Evolutionary conservation across 1,140 invertebrate genomes (phyloP), one percentile per base, ranked within the genome.

Genomic region (Trachymyrmex septentrionalis): DNA sequence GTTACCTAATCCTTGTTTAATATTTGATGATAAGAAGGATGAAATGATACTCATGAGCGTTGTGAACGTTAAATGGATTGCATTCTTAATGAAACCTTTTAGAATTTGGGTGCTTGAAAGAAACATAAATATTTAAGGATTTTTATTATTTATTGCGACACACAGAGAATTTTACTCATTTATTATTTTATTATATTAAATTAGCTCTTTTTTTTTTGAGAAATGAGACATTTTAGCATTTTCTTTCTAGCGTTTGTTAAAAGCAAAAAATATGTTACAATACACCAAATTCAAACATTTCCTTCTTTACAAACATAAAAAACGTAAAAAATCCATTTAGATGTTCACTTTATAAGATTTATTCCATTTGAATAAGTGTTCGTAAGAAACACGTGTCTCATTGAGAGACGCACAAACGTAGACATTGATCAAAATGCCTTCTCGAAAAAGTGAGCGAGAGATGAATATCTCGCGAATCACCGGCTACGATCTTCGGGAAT

Each of bases 301-400:
- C 2, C 16, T 53, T 75, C 12, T 75, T 75, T 27, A 21, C 2
- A 12, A 34, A 27, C 6, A 6, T 66, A 38, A 67, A 57, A 16
- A 78, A 50, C 12, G 27, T 38, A 9, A 24, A 24, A 6, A 4
- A 27, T 30, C 24, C 30, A 50, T 44, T 14, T 14, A 61, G 71
- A 66, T 89, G 84, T 90, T 89, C 78, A 85, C 85, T 90, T 87
- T 84, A 63, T 50, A 85, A 63, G 85, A 89, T 89, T 85, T 88
- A 85, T n/a, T n/a, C 73, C 78, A 55, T 89, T 50, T 59, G 57
- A 53, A 78, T 84, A 64, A 77, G 50, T 53, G 57, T 69, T 50
- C 59, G 59, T 86, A 72, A 84, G 88, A 84, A 64, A 88, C 85
- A 84, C 72, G 69, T 81, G 87, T 59, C 69, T 27, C n/a, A 12